These are phyloP conservation scores for Leucoptera coffeella DNA, from an alignment of 2,888 invertebrate genomes.

Conservation along the genomic window DNA sequence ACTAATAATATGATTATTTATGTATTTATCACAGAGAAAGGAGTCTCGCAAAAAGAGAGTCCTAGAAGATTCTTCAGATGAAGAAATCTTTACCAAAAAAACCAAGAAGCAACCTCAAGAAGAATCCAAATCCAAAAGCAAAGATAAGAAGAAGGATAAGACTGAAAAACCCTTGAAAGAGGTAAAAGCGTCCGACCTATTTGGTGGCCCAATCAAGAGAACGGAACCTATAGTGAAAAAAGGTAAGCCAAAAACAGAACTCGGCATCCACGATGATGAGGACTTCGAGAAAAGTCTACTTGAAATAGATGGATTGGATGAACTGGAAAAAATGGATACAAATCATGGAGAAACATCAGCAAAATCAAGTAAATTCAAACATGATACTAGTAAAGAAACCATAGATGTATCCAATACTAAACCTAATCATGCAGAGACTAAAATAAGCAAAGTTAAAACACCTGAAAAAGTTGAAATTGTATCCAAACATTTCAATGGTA, in stretches of 20 bases:
- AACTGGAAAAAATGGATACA: constrained; percentile 14
- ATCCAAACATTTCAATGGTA: neutral
- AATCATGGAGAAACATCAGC: constrained; percentile 4
- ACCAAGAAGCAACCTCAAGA: constrained; percentile 13
- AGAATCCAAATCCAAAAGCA: constrained; percentile 11
- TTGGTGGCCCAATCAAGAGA: constrained; percentile 58
- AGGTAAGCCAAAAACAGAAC: constrained; percentile 26
- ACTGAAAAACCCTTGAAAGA: constrained; percentile 21
- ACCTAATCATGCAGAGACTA: neutral
- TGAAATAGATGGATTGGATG: constrained; percentile 44
- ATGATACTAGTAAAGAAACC: neutral
- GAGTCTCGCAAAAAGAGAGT: constrained; percentile 18
- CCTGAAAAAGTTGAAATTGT: constrained; percentile 1
- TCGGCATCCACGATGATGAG: constrained; percentile 59
- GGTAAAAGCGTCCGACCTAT: constrained; percentile 48
- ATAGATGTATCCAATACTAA: neutral
- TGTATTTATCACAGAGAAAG: constrained; percentile 16
- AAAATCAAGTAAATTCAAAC: constrained; percentile 2
- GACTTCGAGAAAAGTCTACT: constrained; percentile 64
- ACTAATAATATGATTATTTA: no score
- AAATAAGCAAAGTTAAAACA: constrained; percentile 1
- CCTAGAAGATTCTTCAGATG: constrained; percentile 29
- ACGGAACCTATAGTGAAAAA: constrained; percentile 39
- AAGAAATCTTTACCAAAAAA: constrained; percentile 16
- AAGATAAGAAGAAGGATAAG: constrained; percentile 14